These are phyloP conservation scores for Willisornis vidua DNA, from an alignment of 2,113 vertebrate genomes.

Conservation along the genomic window DNA sequence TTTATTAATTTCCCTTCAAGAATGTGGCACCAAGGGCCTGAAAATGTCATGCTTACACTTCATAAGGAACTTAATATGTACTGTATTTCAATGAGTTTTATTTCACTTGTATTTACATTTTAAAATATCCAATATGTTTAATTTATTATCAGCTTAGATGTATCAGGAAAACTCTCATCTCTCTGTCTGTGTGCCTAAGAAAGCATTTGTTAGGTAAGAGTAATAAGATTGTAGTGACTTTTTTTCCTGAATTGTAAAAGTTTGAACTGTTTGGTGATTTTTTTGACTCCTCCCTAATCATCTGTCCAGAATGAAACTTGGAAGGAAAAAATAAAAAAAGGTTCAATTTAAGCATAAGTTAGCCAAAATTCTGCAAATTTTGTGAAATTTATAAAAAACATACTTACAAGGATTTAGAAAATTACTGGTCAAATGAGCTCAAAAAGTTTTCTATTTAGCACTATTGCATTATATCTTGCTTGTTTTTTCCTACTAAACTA, in stretches of 20 bases:
- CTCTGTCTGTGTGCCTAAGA: not conserved
- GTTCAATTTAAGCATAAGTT: not conserved
- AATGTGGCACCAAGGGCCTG: not conserved
- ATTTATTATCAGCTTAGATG: not conserved
- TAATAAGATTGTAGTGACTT: not conserved
- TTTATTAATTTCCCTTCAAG: conserved; percentile 16
- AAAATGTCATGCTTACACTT: not conserved
- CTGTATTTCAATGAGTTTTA: not conserved
- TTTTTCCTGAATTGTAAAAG: not conserved
- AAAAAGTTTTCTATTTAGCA: not conserved
- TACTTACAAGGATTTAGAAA: not conserved
- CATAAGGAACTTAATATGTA: not conserved
- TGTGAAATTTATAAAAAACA: not conserved
- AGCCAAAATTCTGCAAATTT: not conserved
- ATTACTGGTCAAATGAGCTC: not conserved
- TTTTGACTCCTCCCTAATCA: not conserved
- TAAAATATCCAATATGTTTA: not conserved
- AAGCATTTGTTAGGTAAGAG: not conserved
- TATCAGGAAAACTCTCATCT: not conserved
- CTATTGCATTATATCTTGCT: fast-evolving
- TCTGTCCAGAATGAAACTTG: not conserved
- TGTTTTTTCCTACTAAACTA: not conserved
- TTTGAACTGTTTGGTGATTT: not conserved
- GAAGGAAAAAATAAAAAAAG: not conserved
- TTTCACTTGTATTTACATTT: not conserved